phyloP scores from a whole-genome alignment of 2,797 vertebrate species.

The Phataginus tricuspis region DNA sequence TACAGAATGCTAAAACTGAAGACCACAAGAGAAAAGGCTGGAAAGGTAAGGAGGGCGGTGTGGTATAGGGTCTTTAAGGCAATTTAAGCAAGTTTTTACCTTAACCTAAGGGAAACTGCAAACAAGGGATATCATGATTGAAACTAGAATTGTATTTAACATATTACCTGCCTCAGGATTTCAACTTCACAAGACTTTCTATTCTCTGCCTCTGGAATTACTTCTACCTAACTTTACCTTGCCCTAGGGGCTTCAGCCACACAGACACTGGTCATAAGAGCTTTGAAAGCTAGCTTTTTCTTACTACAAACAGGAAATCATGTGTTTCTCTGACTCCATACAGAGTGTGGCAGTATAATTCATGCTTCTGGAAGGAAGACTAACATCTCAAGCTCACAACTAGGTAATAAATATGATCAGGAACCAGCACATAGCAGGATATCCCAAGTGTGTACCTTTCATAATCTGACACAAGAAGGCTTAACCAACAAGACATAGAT shows the following conservation, averaged over 20 bases:
- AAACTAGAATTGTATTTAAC: constrained; percentile 25
- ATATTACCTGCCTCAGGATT: background rate
- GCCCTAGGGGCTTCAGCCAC: background rate
- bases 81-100: too few species aligned
- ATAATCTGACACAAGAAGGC: background rate
- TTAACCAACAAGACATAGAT: background rate
- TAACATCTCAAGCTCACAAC: constrained; percentile 25
- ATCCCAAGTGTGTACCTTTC: background rate
- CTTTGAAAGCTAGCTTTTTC: background rate
- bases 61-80: too few species aligned
- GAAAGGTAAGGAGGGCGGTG: too few species aligned
- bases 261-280: background rate
- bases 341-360: constrained; percentile 25
- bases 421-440: background rate
- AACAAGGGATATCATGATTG: background rate
- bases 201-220: background rate
- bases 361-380: background rate
- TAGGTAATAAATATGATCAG: constrained; percentile 49
- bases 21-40: too few species aligned
- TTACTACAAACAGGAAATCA: constrained; percentile 34
- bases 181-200: constrained; percentile 27
- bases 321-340: background rate
- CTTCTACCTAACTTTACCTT: background rate
- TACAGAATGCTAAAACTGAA: too few species aligned
- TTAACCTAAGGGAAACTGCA: too few species aligned